A percentile compares a stretch with the other conserved stretches of the same genome.
These are phyloP conservation scores for Zosterops hypoxanthus DNA, from an alignment of 2,113 vertebrate genomes.

Conservation along the genomic window DNA sequence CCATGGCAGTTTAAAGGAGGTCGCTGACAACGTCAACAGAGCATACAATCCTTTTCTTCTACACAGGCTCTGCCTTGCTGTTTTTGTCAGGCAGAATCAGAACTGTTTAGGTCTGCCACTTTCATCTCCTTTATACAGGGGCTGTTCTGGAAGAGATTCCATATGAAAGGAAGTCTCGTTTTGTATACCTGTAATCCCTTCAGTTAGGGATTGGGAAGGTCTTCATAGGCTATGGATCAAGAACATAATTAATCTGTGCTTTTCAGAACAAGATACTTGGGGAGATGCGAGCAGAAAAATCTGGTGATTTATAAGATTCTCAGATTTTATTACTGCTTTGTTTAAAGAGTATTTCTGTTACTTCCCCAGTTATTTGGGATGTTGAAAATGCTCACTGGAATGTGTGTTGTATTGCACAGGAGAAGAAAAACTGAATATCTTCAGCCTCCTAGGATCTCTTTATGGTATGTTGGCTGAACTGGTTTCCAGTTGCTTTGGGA, in stretches of 20 bases:
- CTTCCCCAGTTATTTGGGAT: not conserved
- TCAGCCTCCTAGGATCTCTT: not conserved
- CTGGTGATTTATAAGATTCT: not conserved
- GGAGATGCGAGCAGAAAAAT: not conserved
- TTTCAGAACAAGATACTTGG: not conserved
- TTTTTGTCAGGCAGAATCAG: conserved; percentile 15
- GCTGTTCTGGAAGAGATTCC: not conserved
- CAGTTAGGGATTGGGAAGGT: not conserved
- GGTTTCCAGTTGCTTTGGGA: not conserved
- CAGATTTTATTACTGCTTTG: not conserved
- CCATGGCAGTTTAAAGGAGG: conserved; percentile 38
- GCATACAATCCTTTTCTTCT: not conserved
- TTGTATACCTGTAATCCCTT: not conserved
- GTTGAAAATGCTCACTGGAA: not conserved
- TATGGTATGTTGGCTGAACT: not conserved
- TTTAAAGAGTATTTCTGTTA: not conserved
- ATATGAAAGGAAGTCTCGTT: not conserved
- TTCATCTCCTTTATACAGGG: not conserved
- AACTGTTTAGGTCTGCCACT: not conserved
- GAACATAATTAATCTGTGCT: not conserved
- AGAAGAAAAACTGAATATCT: not conserved
- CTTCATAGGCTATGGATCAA: not conserved
- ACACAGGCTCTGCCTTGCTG: not conserved
- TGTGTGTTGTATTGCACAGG: not conserved
- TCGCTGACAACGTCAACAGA: conserved; percentile 10